Conservation (phyloP, 2,888 invertebrate genomes). For the Brachypterus glaber region DNA sequence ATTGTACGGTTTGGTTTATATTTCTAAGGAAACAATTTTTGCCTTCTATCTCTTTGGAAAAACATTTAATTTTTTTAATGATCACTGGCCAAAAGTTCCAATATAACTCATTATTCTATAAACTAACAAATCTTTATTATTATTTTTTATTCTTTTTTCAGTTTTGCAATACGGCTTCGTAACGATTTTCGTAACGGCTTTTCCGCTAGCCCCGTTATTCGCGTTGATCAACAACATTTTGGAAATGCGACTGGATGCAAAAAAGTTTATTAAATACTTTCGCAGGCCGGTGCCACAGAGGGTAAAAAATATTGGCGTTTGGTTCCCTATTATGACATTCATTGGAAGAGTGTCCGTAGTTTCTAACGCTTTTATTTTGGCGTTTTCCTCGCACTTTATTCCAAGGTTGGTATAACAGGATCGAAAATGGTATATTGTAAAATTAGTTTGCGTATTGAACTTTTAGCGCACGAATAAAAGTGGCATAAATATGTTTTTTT, state of each 20-base stretch:
- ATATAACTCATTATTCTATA: too few relatives aligned
- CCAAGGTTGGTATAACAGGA: too few relatives aligned
- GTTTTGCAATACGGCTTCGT: slow-evolving; percentile 81
- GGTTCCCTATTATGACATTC: slow-evolving; percentile 65
- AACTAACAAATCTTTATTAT: too few relatives aligned
- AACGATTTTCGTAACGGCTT: slow-evolving; percentile 76
- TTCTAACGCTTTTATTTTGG: slow-evolving; percentile 68
- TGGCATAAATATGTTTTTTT: too few relatives aligned
- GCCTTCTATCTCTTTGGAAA: not conserved
- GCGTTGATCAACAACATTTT: slow-evolving; percentile 74
- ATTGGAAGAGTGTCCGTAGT: slow-evolving; percentile 67
- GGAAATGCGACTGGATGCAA: slow-evolving; percentile 75
- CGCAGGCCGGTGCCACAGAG: slow-evolving; percentile 65
- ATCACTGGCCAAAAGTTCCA: too few relatives aligned
- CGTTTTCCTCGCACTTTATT: slow-evolving; percentile 76
- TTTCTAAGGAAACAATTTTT: not conserved
- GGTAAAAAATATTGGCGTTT: slow-evolving; percentile 68
- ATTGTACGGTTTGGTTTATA: too few relatives aligned
- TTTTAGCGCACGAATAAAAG: too few relatives aligned
- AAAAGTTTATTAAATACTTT: slow-evolving; percentile 66
- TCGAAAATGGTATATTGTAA: too few relatives aligned
- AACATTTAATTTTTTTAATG: not conserved
- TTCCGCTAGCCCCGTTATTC: slow-evolving; percentile 75
- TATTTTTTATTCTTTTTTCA: slow-evolving; percentile 38
- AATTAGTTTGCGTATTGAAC: too few relatives aligned